phyloP scores from a whole-genome alignment of 2,113 vertebrate species.

The Mungos mungo region DNA sequence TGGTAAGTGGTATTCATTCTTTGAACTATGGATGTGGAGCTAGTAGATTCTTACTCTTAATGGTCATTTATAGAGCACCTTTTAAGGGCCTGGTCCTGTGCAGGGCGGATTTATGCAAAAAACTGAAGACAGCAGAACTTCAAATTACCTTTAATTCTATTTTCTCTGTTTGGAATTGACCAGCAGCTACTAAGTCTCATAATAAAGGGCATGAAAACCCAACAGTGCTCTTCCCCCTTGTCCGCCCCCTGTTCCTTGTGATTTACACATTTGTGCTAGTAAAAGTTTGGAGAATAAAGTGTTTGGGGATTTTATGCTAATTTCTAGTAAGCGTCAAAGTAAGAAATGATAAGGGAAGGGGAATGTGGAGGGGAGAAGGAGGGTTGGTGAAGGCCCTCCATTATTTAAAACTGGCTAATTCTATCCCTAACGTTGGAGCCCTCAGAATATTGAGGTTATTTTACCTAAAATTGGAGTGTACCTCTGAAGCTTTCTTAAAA shows the following conservation, averaged over 20 bases:
- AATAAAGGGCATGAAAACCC: not conserved
- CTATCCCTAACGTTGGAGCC: not conserved
- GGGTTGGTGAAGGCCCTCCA: no score
- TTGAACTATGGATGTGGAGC: not conserved
- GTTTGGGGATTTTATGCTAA: not conserved
- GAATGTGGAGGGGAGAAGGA: rapidly evolving
- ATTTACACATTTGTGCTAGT: not conserved
- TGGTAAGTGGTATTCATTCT: not conserved
- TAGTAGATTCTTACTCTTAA: not conserved
- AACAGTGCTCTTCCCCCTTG: rapidly evolving
- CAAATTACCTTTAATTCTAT: not conserved
- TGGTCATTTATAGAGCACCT: not conserved
- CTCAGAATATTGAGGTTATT: not conserved
- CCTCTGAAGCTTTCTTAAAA: slow-evolving; percentile 57
- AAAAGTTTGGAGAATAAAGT: not conserved
- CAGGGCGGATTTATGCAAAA: not conserved
- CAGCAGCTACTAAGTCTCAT: not conserved
- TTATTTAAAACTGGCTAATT: not conserved
- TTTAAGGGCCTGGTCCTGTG: not conserved
- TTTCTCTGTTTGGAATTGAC: not conserved
- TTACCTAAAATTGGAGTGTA: slow-evolving; percentile 35
- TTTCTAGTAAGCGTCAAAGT: not conserved
- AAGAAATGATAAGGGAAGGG: not conserved
- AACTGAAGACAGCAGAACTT: not conserved
- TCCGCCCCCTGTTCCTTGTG: not conserved